These are phyloP conservation scores for Diadegma fenestrale DNA, from an alignment of 2,888 invertebrate genomes.

Conservation along the genomic window DNA sequence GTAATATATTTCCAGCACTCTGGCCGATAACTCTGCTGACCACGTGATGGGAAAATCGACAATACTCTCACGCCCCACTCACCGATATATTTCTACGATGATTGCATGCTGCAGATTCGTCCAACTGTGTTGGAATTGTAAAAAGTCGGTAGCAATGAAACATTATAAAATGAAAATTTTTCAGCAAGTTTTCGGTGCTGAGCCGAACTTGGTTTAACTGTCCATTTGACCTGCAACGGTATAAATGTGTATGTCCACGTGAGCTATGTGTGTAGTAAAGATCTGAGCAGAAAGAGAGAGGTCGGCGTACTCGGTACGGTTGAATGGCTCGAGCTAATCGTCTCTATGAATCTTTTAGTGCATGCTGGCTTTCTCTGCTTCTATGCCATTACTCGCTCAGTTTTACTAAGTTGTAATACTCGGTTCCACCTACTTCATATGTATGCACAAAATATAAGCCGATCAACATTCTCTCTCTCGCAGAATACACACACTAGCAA, in stretches of 20 bases:
- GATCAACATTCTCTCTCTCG: not conserved
- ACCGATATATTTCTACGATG: not conserved
- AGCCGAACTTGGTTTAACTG: not conserved
- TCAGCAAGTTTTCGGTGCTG: not conserved
- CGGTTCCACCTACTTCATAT: slow-evolving; percentile 12
- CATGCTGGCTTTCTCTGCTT: slow-evolving; percentile 65
- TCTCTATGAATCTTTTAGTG: slow-evolving; percentile 67
- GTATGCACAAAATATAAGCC: not conserved
- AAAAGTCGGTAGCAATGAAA: not conserved
- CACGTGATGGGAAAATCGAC: not conserved
- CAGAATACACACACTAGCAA: not conserved
- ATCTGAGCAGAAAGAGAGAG: slow-evolving; percentile 50
- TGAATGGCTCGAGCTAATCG: slow-evolving; percentile 64
- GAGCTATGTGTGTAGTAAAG: slow-evolving; percentile 23
- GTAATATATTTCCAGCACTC: not conserved
- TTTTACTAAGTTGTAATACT: slow-evolving; percentile 45
- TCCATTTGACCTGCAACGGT: not conserved
- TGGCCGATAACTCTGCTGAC: not conserved
- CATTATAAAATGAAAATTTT: not conserved
- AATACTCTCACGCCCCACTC: not conserved
- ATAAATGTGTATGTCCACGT: slow-evolving; percentile 1
- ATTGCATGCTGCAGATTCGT: not conserved
- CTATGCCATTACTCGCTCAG: slow-evolving; percentile 46
- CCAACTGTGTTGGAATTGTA: not conserved
- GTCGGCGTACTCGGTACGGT: slow-evolving; percentile 61